These are phyloP conservation scores for Pocota personata DNA, from an alignment of 2,888 invertebrate species.

Conservation along the genomic window DNA sequence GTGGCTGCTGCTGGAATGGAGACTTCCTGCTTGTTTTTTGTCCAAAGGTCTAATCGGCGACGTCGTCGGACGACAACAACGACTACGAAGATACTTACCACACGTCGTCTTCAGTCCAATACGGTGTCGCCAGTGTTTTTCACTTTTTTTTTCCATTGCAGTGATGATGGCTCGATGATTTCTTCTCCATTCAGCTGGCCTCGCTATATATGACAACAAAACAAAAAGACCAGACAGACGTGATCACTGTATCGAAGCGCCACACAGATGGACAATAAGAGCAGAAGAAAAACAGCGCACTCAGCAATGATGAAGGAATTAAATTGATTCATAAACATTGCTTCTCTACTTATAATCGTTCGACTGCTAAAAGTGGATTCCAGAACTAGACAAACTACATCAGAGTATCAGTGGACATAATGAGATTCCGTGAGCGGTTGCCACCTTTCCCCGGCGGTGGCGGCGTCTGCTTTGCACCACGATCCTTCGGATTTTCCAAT, in stretches of 20 bases:
- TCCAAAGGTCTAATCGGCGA: slow-evolving; percentile 52
- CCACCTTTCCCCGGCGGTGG: neutral
- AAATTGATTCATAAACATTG: slow-evolving; percentile 72
- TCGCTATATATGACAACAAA: slow-evolving; percentile 1
- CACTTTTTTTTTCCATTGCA: slow-evolving; percentile 32
- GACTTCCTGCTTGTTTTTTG: slow-evolving; percentile 71
- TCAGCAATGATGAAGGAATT: slow-evolving; percentile 55
- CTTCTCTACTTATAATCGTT: slow-evolving; percentile 35
- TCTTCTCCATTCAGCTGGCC: slow-evolving; percentile 42
- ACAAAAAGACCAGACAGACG: slow-evolving; percentile 13
- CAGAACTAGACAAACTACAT: slow-evolving; percentile 65
- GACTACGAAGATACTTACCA: slow-evolving; percentile 32
- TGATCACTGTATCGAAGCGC: slow-evolving; percentile 42
- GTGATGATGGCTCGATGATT: slow-evolving; percentile 35
- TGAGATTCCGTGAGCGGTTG: slow-evolving; percentile 44
- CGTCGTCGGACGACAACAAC: slow-evolving; percentile 10
- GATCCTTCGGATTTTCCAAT: slow-evolving; percentile 69
- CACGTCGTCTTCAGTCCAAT: slow-evolving; percentile 39
- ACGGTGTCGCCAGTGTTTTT: slow-evolving; percentile 63
- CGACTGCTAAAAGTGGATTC: slow-evolving; percentile 39
- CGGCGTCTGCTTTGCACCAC: slow-evolving; percentile 40
- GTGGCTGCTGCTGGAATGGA: slow-evolving; percentile 59
- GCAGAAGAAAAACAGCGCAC: neutral
- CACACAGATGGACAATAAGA: slow-evolving; percentile 62
- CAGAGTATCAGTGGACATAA: slow-evolving; percentile 44